These are phyloP conservation scores for Ooceraea biroi DNA, from an alignment of 1,140 invertebrate genomes.

Conservation along the genomic window DNA sequence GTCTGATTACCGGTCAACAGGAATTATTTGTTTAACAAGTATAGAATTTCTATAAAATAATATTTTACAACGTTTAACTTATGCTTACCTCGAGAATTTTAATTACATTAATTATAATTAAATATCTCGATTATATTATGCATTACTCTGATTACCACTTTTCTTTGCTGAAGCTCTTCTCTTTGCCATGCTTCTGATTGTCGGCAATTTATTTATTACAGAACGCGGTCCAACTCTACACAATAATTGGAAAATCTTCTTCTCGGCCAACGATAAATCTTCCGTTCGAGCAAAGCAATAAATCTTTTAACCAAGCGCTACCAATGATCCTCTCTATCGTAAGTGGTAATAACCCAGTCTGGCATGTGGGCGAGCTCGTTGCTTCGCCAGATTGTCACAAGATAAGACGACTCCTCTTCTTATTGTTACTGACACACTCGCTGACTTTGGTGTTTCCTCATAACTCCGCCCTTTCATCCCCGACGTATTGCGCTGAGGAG, in stretches of 20 bases:
- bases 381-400: slow-evolving; percentile 14
- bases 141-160: too few species aligned
- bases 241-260: neutral
- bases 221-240: neutral
- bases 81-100: too few species aligned
- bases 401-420: neutral
- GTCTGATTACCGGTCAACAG: too few species aligned
- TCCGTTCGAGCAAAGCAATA: slow-evolving; percentile 18
- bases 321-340: slow-evolving; percentile 33
- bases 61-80: too few species aligned
- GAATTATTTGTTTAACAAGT: too few species aligned
- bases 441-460: slow-evolving; percentile 11
- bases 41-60: too few species aligned
- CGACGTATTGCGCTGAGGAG: neutral
- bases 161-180: neutral
- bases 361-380: slow-evolving; percentile 11
- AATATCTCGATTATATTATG: too few species aligned
- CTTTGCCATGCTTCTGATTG: neutral
- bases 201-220: neutral
- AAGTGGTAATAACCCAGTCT: slow-evolving; percentile 53
- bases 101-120: too few species aligned
- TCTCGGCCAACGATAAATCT: slow-evolving; percentile 16
- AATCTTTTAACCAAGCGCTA: slow-evolving; percentile 30
- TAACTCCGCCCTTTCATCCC: neutral
- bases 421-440: slow-evolving; percentile 46